Conservation (phyloP, 2,113 vertebrate genomes). For the Scomber scombrus region DNA sequence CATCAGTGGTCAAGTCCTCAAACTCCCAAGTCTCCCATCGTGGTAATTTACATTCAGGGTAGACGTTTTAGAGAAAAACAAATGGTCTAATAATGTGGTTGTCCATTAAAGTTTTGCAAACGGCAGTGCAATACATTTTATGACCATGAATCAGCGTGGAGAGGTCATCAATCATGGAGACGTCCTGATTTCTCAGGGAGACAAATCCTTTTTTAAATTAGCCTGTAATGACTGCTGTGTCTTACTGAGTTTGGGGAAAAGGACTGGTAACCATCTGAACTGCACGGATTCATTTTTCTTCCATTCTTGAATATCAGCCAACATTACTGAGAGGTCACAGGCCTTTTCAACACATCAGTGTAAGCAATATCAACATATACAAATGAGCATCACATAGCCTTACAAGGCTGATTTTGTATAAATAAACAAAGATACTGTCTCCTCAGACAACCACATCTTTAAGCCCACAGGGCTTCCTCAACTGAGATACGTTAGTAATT, state of each 20-base stretch:
- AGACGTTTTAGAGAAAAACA: constrained; percentile 33
- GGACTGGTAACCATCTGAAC: constrained; percentile 19
- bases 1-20: constrained; percentile 32
- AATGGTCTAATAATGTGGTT: constrained; percentile 16
- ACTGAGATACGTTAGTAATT: constrained; percentile 39
- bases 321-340: constrained; percentile 18
- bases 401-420: constrained; percentile 17
- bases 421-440: neutral
- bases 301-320: constrained; percentile 13
- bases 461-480: constrained; percentile 35
- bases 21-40: constrained; percentile 17
- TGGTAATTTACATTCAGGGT: constrained; percentile 12
- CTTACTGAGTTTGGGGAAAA: constrained; percentile 6
- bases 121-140: constrained; percentile 43
- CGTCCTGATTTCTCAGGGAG: constrained; percentile 19
- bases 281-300: constrained; percentile 15
- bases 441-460: neutral
- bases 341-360: constrained; percentile 26
- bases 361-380: constrained; percentile 21
- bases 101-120: constrained; percentile 33
- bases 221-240: neutral
- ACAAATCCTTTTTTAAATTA: constrained; percentile 20
- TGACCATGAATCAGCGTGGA: neutral
- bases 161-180: constrained; percentile 18
- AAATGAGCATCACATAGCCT: constrained; percentile 5